Conservation (phyloP, 2,113 vertebrate species). For the Cebus imitator region DNA sequence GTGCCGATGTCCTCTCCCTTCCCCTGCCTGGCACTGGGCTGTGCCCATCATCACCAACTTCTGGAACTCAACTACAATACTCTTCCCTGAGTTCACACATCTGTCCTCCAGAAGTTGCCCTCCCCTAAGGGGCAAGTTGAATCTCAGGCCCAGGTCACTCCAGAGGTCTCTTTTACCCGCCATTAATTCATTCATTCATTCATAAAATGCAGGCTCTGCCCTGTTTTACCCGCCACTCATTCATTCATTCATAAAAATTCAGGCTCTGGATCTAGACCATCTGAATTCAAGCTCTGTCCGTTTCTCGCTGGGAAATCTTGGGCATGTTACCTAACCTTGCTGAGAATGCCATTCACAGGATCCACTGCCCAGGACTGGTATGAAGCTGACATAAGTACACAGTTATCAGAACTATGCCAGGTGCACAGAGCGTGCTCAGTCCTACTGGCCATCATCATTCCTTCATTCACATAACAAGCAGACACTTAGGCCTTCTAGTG, state of each 20-base stretch:
- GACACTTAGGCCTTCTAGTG: accelerated
- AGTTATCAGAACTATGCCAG: neutral
- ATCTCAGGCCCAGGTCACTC: neutral
- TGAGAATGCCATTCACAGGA: neutral
- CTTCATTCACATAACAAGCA: accelerated
- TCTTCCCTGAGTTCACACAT: no score
- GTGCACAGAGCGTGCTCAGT: neutral
- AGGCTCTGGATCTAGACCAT: neutral
- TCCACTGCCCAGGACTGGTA: neutral
- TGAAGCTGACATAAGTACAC: accelerated
- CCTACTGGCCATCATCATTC: neutral
- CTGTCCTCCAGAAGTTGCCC: no score
- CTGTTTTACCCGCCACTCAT: neutral
- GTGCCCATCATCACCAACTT: neutral
- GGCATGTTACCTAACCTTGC: neutral
- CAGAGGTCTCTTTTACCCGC: no score
- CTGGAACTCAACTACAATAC: neutral
- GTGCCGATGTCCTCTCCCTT: neutral
- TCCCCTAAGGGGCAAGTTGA: neutral
- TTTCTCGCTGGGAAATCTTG: neutral
- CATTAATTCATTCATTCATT: neutral
- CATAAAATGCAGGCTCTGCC: neutral
- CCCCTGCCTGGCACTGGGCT: neutral
- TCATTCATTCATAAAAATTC: neutral
- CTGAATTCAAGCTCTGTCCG: neutral